Base-by-base conservation (phyloP, 2,797 vertebrate genomes). In the Rallus crepitans region DNA sequence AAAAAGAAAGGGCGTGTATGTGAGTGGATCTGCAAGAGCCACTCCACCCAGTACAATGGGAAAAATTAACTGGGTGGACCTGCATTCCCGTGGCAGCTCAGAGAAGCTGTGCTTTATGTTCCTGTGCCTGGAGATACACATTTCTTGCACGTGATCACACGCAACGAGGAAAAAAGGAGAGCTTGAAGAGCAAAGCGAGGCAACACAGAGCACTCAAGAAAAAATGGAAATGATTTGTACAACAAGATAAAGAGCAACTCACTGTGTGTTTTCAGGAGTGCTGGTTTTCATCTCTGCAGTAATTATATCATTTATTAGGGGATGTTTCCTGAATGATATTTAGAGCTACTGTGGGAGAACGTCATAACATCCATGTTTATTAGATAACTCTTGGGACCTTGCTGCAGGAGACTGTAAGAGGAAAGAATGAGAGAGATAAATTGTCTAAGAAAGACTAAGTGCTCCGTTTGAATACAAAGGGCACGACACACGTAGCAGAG, bases 11-110 rank as follows among this genome's bases (percentile, higher is more conserved):
- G 90, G 93, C 83, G 94, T 96, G 78, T 81, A 5, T 83, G 20
- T 2, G 63, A 89, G 77, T 28, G 70, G 53, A 55, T 92, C 78
- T 91, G 83, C 6, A 7, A 7, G 82, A 89, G 53, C 87, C 88
- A 59, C 91, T 94, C 95, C 95, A 91, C 95, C 94, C 96, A 73
- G 52, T 88, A 81, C 47, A 89, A 76, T 13, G 33, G 65, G 84
- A 93, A 94, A 90, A 85, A 93, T 73, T 50, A 94, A 70, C 90
- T 90, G 96, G 94, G 95, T 82, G 91, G 95, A 94, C 75, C 89
- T 87, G 75, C 77, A 80, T 96, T 96, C 75, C 68, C 61, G 1
- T 48, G 71, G 93, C 86, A 93, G 77, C 80, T 89, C 52, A 37
- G 45, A 87, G 83, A 1, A 10, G 37, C 52, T 66, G 40, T 0